Conservation (phyloP, 2,888 invertebrate genomes). For the Chrysolina haemoptera region DNA sequence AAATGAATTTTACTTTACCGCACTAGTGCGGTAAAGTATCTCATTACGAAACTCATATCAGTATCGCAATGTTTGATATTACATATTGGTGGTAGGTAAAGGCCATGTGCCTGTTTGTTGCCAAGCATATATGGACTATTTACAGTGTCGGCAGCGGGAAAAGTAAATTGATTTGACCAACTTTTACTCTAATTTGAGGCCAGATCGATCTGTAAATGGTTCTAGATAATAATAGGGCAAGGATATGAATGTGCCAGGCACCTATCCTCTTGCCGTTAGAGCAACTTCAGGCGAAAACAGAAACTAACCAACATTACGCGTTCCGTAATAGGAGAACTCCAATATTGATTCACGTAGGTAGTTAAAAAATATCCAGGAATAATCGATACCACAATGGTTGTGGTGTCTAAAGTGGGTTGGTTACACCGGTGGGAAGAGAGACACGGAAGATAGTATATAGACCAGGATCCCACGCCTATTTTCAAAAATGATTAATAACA, state of each 20-base stretch:
- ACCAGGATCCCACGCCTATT: too few species aligned
- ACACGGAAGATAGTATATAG: too few species aligned
- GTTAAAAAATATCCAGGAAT: background rate
- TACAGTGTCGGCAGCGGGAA: too few species aligned
- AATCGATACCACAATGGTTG: background rate
- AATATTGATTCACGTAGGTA: background rate
- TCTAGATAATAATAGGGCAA: background rate
- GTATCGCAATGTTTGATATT: too few species aligned
- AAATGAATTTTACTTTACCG: too few species aligned
- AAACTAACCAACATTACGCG: background rate
- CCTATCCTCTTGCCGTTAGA: background rate
- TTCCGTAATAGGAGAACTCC: background rate
- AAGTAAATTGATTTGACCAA: constrained; percentile 12
- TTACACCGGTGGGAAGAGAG: background rate
- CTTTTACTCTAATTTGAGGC: background rate
- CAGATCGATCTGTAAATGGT: background rate
- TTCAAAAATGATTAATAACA: too few species aligned
- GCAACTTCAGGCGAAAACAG: background rate
- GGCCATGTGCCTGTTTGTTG: too few species aligned
- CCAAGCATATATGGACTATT: too few species aligned
- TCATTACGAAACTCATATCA: too few species aligned
- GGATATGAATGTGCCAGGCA: background rate
- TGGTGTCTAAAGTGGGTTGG: background rate
- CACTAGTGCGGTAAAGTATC: too few species aligned
- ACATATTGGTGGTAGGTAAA: too few species aligned